Conservation (phyloP, 2,797 vertebrate species). For the Balearica regulorum region DNA sequence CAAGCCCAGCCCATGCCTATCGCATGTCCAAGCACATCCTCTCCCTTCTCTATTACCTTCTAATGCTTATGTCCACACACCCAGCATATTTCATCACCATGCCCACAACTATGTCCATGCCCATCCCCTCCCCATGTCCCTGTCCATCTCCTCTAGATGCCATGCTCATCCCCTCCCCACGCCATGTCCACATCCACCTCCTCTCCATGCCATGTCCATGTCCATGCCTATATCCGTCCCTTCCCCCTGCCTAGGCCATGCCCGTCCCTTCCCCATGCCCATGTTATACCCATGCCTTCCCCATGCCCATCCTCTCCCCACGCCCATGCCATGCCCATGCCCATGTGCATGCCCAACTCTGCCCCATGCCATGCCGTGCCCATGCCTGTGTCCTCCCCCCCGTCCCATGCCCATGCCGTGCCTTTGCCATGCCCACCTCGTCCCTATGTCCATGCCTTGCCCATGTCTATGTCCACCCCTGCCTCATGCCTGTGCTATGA, state of each 20-base stretch:
- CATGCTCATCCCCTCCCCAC: neutral
- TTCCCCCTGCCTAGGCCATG: neutral
- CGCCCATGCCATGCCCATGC: neutral
- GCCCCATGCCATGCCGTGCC: neutral
- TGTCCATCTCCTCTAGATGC: neutral
- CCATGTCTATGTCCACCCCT: fast-evolving
- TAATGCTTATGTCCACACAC: neutral
- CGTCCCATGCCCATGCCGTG: neutral
- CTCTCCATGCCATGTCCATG: neutral
- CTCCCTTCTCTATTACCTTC: neutral
- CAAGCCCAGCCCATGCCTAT: neutral
- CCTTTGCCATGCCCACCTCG: neutral
- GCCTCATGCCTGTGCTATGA: neutral
- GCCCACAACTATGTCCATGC: neutral
- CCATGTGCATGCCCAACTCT: too few species aligned
- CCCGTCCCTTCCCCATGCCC: too few species aligned
- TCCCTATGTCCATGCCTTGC: too few species aligned
- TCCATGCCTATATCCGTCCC: too few species aligned
- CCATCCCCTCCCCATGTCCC: neutral
- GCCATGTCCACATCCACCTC: too few species aligned
- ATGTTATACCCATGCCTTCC: neutral
- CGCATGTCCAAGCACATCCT: fast-evolving
- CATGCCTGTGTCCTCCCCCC: neutral
- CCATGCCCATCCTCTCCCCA: too few species aligned
- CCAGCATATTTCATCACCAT: neutral